A percentile compares a stretch with the other conserved stretches of the same genome.
Evolutionary conservation across 2,888 invertebrate species (phyloP).

Genomic region (Scaptomyza polygonia): DNA sequence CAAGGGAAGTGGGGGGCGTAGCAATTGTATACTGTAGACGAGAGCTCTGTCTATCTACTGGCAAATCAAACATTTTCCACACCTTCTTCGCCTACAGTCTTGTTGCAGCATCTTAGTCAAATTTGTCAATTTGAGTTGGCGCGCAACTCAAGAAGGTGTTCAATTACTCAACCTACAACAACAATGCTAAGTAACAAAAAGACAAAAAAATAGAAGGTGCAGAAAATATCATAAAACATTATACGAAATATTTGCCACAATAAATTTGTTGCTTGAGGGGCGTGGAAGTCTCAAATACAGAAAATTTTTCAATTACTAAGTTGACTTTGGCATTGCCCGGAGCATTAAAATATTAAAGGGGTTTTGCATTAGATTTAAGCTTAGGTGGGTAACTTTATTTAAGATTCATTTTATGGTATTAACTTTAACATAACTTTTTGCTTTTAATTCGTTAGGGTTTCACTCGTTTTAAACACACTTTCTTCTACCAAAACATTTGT

Average conservation of each 20-base stretch:
- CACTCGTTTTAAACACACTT: no score
- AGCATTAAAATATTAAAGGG: constrained; percentile 6
- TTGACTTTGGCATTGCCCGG: constrained; percentile 25
- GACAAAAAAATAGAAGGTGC: constrained; percentile 24
- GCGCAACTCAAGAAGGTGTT: constrained; percentile 62
- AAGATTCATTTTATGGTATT: no score
- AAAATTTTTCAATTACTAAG: constrained; percentile 40
- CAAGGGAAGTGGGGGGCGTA: no score
- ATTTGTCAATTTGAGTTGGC: constrained; percentile 61
- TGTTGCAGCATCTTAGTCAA: constrained; percentile 20
- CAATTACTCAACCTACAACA: constrained; percentile 66
- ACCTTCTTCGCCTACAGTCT: constrained; percentile 40
- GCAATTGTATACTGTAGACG: no score
- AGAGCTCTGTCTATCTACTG: background rate
- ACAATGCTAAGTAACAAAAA: constrained; percentile 1
- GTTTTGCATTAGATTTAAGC: constrained; percentile 6
- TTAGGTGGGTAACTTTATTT: background rate
- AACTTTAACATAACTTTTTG: no score
- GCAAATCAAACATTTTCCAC: constrained; percentile 34
- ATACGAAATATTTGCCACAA: constrained; percentile 49
- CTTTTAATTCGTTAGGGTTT: no score
- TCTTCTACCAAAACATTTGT: no score
- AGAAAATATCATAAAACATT: constrained; percentile 48
- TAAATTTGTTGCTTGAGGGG: constrained; percentile 29
- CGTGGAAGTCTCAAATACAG: constrained; percentile 26